Conservation (phyloP, 2,797 vertebrate genomes). For the Poeciliopsis presidionis region DNA sequence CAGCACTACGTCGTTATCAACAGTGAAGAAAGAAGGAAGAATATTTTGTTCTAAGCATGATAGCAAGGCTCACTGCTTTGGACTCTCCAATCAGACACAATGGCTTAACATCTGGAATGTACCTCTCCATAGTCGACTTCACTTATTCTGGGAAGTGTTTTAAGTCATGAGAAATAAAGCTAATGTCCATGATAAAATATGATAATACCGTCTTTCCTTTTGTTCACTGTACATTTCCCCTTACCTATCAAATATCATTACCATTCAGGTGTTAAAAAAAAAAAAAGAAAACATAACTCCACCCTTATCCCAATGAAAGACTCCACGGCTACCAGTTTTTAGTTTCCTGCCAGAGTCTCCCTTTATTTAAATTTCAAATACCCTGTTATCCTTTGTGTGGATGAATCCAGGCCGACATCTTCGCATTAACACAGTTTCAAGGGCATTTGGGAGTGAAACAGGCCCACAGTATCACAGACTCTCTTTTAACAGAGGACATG, state of each 20-base stretch:
- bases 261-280: neutral
- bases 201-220: neutral
- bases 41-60: constrained; percentile 20
- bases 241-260: neutral
- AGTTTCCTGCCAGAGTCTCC: neutral
- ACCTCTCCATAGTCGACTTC: neutral
- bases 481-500: neutral
- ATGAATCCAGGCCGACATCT: neutral
- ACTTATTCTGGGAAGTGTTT: constrained; percentile 25
- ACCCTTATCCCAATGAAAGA: neutral
- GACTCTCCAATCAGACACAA: constrained; percentile 50
- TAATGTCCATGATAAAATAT: neutral
- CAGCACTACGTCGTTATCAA: constrained; percentile 38
- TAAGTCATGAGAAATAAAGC: constrained; percentile 38
- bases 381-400: neutral
- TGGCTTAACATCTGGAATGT: constrained; percentile 37
- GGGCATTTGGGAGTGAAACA: neutral
- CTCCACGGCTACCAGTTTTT: neutral
- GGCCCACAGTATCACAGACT: neutral
- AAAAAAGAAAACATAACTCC: neutral
- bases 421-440: neutral
- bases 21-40: constrained; percentile 10
- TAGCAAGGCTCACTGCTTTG: constrained; percentile 12
- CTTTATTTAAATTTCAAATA: constrained; percentile 3
- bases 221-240: neutral